Percentiles rank a stretch among this genome's conserved stretches.
phyloP scores from a whole-genome alignment of 2,113 vertebrate species.

The Bubo bubo region DNA sequence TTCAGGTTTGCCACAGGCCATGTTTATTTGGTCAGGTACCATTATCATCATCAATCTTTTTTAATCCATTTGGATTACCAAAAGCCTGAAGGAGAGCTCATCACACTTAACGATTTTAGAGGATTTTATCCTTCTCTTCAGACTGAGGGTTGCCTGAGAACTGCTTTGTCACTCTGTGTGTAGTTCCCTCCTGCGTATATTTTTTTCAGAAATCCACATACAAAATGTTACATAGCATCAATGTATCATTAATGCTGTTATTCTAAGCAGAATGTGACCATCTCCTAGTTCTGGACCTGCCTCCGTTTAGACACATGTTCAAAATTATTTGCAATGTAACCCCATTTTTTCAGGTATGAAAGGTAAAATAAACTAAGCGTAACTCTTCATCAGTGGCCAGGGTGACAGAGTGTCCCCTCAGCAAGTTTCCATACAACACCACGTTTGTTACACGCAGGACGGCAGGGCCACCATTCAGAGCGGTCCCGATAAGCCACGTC shows the following conservation, averaged over 20 bases:
- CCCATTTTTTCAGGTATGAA: background rate
- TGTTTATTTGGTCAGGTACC: background rate
- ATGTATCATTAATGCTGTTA: background rate
- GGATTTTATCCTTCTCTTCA: background rate
- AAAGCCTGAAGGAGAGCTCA: background rate
- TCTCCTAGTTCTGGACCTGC: background rate
- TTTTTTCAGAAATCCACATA: background rate
- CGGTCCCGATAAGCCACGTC: rapidly evolving
- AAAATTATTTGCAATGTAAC: background rate
- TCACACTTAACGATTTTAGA: background rate
- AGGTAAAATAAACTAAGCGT: background rate
- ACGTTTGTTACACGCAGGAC: background rate
- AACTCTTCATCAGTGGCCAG: background rate
- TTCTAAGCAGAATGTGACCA: background rate
- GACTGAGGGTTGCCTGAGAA: background rate
- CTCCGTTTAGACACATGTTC: rapidly evolving
- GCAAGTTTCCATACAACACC: background rate
- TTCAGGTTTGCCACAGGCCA: background rate
- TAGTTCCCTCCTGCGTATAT: background rate
- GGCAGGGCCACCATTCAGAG: rapidly evolving
- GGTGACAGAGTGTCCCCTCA: background rate
- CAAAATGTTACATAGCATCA: background rate
- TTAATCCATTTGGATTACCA: background rate
- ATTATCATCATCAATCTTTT: background rate
- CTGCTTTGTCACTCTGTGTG: background rate